Evolutionary conservation across 2,113 vertebrate genomes (phyloP).

Genomic region (Sylvilagus bachmani): DNA sequence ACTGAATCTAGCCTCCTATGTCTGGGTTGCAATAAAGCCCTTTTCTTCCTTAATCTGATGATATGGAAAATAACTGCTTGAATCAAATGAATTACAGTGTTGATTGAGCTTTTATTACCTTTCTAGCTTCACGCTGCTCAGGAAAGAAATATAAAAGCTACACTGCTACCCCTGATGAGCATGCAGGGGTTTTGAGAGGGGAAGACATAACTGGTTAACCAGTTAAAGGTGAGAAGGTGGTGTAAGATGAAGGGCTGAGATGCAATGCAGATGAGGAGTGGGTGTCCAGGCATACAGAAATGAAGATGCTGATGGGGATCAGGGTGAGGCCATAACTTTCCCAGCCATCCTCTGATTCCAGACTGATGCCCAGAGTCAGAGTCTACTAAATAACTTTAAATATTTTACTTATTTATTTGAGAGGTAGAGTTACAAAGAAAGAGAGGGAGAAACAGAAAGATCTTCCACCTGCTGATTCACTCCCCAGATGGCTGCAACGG

Average conservation of each 20-base stretch:
- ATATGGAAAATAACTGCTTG: not conserved
- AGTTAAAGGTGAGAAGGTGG: not conserved
- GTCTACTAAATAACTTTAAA: too few species aligned
- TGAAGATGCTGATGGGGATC: not conserved
- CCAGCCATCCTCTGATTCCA: not conserved
- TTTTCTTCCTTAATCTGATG: not conserved
- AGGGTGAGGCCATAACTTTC: not conserved
- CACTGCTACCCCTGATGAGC: not conserved
- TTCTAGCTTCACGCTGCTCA: not conserved
- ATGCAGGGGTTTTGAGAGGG: not conserved
- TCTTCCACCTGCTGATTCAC: too few species aligned
- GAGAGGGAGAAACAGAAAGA: too few species aligned
- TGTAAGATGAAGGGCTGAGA: not conserved
- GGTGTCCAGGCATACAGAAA: not conserved
- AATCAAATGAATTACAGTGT: slow-evolving; percentile 12
- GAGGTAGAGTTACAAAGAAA: too few species aligned
- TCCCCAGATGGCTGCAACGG: too few species aligned
- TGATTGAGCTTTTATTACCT: slow-evolving; percentile 55
- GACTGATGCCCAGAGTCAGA: not conserved
- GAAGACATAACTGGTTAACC: not conserved
- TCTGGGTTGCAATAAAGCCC: not conserved
- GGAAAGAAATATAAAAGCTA: slow-evolving; percentile 35
- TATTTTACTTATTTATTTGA: too few species aligned
- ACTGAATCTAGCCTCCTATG: not conserved
- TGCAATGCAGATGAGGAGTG: not conserved